Evolutionary conservation across 2,888 invertebrate genomes (phyloP).

Genomic region (Spatulosminthurus flaviceps): DNA sequence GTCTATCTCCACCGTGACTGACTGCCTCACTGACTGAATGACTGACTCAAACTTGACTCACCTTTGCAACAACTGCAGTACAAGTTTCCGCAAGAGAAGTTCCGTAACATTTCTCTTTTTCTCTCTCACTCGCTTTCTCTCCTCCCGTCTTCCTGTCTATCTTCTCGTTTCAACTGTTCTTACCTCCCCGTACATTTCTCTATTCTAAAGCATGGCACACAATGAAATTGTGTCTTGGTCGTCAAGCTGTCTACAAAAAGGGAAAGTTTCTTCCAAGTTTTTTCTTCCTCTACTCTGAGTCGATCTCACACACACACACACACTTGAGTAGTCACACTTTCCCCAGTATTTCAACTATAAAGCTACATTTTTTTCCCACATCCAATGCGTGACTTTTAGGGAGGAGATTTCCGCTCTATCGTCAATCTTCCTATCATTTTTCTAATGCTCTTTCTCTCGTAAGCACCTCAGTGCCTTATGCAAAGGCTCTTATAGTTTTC

Average conservation of each 20-base stretch:
- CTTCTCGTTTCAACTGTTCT: constrained; percentile 12
- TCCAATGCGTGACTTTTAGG: not conserved
- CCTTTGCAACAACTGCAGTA: constrained; percentile 48
- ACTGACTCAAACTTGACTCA: constrained; percentile 33
- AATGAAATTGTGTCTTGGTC: constrained; percentile 11
- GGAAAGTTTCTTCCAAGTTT: not conserved
- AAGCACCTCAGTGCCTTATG: too few species aligned
- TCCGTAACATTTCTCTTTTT: constrained; percentile 35
- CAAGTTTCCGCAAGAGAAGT: constrained; percentile 39
- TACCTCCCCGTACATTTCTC: not conserved
- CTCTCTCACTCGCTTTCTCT: not conserved
- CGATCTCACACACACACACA: not conserved
- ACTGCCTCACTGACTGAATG: constrained; percentile 8
- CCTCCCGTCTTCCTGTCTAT: not conserved
- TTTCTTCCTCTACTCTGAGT: constrained; percentile 15
- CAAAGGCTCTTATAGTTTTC: too few species aligned
- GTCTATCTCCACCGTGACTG: too few species aligned
- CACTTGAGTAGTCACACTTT: not conserved
- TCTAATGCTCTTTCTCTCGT: not conserved
- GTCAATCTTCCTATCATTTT: too few species aligned
- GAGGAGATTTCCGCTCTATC: too few species aligned
- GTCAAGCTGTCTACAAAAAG: constrained; percentile 40
- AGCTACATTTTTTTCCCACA: not conserved
- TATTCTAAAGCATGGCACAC: not conserved
- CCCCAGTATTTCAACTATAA: not conserved